phyloP scores from a whole-genome alignment of 2,888 invertebrate species.

The Lysandra coridon region DNA sequence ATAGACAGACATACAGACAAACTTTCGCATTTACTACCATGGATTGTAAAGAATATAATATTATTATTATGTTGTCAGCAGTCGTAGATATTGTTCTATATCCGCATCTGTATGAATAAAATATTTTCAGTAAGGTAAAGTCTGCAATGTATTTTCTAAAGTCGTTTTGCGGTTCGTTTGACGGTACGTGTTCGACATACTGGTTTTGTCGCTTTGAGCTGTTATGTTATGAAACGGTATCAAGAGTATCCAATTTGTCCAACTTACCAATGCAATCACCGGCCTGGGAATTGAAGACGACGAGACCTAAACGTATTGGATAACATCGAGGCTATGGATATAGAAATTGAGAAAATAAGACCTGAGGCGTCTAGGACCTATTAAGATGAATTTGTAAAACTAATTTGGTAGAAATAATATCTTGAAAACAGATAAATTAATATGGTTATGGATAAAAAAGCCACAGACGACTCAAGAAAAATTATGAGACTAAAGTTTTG shows the following conservation, averaged over 20 bases:
- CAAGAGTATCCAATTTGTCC: slow-evolving; percentile 8
- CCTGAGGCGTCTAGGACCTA: no score
- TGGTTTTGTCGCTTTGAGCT: background rate
- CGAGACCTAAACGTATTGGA: background rate
- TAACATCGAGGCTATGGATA: background rate
- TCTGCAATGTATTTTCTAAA: slow-evolving; percentile 2
- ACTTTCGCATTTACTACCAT: no score
- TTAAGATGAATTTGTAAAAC: no score
- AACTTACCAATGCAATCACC: slow-evolving; percentile 11
- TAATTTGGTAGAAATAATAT: no score
- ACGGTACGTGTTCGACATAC: background rate
- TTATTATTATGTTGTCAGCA: background rate
- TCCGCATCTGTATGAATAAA: background rate
- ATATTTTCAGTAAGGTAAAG: background rate
- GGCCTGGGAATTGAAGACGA: background rate
- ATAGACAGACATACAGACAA: no score
- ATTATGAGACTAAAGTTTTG: no score
- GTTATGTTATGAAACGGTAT: background rate
- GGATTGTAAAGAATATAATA: background rate
- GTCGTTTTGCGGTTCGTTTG: background rate
- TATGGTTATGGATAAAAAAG: no score
- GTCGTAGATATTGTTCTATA: background rate
- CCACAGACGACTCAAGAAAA: no score
- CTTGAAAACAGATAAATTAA: no score
- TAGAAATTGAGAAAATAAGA: background rate